Conservation (phyloP, 2,113 vertebrate species). For the Cyphomyrus discorhynchus region DNA sequence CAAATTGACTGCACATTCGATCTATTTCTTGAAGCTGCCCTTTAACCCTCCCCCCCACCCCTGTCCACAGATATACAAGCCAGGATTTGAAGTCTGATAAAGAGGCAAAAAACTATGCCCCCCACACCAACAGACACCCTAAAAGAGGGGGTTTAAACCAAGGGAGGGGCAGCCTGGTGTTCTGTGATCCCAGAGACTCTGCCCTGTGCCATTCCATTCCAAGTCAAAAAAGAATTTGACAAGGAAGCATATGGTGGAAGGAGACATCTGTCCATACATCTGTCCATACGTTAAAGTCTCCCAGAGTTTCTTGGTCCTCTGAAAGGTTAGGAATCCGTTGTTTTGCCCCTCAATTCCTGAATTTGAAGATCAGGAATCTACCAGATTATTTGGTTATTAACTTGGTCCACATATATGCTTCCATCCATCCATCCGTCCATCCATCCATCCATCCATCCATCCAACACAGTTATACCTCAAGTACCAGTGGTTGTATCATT, state of each 20-base stretch:
- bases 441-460: not conserved
- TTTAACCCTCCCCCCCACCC: not conserved
- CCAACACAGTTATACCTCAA: not conserved
- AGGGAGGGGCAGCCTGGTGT: not conserved
- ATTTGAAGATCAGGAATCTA: not conserved
- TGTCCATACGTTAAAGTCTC: not conserved
- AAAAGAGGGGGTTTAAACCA: not conserved
- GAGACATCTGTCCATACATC: not conserved
- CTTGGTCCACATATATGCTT: not conserved
- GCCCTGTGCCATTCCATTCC: not conserved
- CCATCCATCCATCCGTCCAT: not conserved
- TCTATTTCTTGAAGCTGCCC: not conserved
- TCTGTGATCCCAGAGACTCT: not conserved
- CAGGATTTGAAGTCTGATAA: not conserved
- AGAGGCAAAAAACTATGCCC: not conserved
- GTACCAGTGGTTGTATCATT: not conserved
- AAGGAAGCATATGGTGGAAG: not conserved
- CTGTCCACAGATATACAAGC: not conserved
- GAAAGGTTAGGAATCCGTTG: not conserved
- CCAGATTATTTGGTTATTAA: not conserved
- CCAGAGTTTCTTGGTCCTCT: not conserved
- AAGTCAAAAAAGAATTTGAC: not conserved
- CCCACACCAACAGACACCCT: not conserved
- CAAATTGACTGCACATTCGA: slow-evolving; percentile 2
- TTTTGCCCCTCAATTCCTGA: not conserved